phyloP scores from a whole-genome alignment of 2,888 invertebrate genomes.

The Epistrophella euchroma region DNA sequence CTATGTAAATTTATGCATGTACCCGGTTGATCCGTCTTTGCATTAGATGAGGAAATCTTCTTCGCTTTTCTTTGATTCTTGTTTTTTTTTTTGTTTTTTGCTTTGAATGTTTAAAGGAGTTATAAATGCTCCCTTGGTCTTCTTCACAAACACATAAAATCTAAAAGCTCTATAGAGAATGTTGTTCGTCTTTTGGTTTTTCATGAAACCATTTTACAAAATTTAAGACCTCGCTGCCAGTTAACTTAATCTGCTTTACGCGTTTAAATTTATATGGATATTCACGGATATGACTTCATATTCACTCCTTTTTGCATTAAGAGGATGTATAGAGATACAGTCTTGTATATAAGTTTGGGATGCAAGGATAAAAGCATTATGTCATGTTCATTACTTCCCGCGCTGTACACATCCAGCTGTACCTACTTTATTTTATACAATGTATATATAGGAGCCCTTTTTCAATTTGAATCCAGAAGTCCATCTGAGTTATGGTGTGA shows the following conservation, averaged over 20 bases:
- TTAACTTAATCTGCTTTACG: conserved; percentile 53
- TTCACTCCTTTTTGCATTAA: conserved; percentile 34
- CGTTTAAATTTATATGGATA: conserved; percentile 33
- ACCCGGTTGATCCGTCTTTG: conserved; percentile 34
- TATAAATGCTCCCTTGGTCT: conserved; percentile 1
- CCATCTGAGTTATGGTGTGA: conserved; percentile 65
- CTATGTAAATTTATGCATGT: conserved; percentile 67
- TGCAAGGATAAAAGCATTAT: conserved; percentile 66
- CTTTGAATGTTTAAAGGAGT: not conserved
- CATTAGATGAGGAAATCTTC: conserved; percentile 35
- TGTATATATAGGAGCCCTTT: conserved; percentile 6
- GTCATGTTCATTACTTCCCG: conserved; percentile 67
- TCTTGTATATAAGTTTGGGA: not conserved
- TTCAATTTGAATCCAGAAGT: conserved; percentile 18
- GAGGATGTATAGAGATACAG: not conserved
- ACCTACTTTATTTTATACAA: not conserved
- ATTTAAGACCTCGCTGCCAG: conserved; percentile 56
- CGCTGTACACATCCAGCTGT: not conserved
- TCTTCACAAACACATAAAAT: not conserved
- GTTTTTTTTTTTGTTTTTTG: not conserved
- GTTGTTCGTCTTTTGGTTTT: conserved; percentile 17
- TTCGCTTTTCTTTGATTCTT: conserved; percentile 5
- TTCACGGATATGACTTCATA: conserved; percentile 58
- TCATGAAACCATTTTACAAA: conserved; percentile 46
- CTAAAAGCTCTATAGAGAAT: not conserved